Percentiles rank a stretch among this genome's conserved stretches.
Evolutionary conservation across 2,113 vertebrate genomes (phyloP).

Genomic region (Noctilio leporinus): DNA sequence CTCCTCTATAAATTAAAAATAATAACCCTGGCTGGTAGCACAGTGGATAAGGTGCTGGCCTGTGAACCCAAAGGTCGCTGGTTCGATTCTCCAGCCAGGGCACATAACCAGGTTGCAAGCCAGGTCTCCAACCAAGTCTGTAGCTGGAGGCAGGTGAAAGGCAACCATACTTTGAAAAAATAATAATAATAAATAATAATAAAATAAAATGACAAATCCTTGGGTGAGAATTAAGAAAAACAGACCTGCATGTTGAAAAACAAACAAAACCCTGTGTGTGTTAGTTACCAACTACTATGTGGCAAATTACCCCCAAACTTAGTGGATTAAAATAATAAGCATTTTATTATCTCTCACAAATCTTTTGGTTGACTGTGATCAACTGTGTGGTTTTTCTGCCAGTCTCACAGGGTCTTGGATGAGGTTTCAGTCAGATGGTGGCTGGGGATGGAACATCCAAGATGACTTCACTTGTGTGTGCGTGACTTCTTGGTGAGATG

Average conservation of each 20-base stretch:
- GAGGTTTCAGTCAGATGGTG: neutral
- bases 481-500: neutral
- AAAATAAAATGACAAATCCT: no score
- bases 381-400: neutral
- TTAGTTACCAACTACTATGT: neutral
- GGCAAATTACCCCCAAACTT: neutral
- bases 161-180: no score
- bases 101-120: no score
- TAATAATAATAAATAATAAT: no score
- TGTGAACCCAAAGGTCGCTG: no score
- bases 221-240: no score
- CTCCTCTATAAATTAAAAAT: no score
- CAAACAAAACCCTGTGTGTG: neutral
- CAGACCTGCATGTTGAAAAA: neutral
- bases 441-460: neutral
- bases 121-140: no score
- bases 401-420: neutral
- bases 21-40: no score
- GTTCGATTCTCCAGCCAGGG: no score
- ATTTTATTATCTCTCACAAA: neutral
- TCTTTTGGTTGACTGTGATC: neutral
- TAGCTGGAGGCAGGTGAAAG: no score
- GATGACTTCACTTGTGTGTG: neutral
- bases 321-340: neutral
- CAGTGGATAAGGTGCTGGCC: no score